Base-by-base conservation (phyloP, 2,888 invertebrate genomes). In the Heteropelma amictum region DNA sequence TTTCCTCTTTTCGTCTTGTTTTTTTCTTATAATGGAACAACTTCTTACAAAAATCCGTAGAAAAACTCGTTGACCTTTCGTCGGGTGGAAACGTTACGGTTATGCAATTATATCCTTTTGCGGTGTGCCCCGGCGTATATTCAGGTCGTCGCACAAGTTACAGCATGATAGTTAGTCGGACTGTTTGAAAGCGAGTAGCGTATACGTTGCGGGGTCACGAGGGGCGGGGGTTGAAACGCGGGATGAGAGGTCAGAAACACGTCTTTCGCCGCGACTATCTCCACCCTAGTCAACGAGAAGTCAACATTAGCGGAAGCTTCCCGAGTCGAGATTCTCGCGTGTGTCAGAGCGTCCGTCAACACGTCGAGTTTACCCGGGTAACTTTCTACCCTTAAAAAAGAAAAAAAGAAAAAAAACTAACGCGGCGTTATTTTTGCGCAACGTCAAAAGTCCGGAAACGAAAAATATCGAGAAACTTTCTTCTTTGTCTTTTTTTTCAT, bases 261-360 rank as follows among this genome's bases (percentile, higher is more conserved):
- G 67, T 71, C 71, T 75, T 75, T 63, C 63, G 54, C 47, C 49
- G 49, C 65, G 47, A 47, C 70, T 49, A 70, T 70, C 73, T 74
- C 58, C 49, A 56, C n/a, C 21, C 47, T 45, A 63, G 60, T 71
- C 33, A 47, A 21, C 38, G 56, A 23, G 70, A 67, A 70, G 70
- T 54, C 38, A 70, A 65, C n/a, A 75, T 75, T 75, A 75, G 65
- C 53, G 14, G 7, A 45, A 35, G n/a, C n/a, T 42, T 64, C 65
- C 38, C 30, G 17, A 53, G 60, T 30, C 45, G 40, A 74, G 64
- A 53, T 70, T 70, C n/a, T n/a, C n/a, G n/a, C 74, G 64, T 53
- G 53, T 64, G 42, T 51, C 56, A 45, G 63, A 45, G 45, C 26
- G 45, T 53, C 35, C 28, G 30, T 33, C 53, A 26, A 51, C 30